A percentile compares a stretch with the other conserved stretches of the same genome.
Evolutionary conservation across 2,113 vertebrate species (phyloP).

Genomic region (Leptosomus discolor): DNA sequence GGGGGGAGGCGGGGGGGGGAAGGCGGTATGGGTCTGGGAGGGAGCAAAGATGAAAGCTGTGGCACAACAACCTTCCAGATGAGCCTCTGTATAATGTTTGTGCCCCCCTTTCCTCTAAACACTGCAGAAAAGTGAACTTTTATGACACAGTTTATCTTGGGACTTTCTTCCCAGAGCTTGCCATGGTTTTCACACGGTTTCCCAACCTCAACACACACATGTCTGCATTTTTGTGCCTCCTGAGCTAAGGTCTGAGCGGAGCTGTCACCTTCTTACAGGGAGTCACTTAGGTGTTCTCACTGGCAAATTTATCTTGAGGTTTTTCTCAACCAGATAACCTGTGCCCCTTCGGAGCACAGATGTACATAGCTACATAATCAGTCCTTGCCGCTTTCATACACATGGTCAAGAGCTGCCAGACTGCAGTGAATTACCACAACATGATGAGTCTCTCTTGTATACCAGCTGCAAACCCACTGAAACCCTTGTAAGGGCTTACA

Average conservation of each 20-base stretch:
- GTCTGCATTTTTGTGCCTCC: background rate
- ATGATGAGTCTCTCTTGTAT: background rate
- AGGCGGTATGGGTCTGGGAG: background rate
- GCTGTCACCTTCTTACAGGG: background rate
- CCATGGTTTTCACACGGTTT: background rate
- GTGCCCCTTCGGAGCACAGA: background rate
- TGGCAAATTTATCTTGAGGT: background rate
- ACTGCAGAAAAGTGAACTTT: background rate
- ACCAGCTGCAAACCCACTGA: background rate
- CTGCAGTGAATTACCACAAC: background rate
- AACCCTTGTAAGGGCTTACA: background rate
- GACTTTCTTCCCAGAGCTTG: background rate
- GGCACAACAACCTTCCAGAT: background rate
- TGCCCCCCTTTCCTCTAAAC: background rate
- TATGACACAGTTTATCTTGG: background rate
- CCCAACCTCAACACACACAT: background rate
- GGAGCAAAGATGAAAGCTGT: background rate
- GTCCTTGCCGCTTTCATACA: accelerated
- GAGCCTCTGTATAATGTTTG: background rate
- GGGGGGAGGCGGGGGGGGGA: too few relatives aligned
- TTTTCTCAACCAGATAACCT: background rate
- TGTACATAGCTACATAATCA: background rate
- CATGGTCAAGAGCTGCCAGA: background rate
- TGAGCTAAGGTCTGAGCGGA: background rate
- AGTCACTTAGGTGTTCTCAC: background rate